Evolutionary conservation across 2,888 invertebrate genomes (phyloP).

Genomic region (Cecidostiba fungosa): DNA sequence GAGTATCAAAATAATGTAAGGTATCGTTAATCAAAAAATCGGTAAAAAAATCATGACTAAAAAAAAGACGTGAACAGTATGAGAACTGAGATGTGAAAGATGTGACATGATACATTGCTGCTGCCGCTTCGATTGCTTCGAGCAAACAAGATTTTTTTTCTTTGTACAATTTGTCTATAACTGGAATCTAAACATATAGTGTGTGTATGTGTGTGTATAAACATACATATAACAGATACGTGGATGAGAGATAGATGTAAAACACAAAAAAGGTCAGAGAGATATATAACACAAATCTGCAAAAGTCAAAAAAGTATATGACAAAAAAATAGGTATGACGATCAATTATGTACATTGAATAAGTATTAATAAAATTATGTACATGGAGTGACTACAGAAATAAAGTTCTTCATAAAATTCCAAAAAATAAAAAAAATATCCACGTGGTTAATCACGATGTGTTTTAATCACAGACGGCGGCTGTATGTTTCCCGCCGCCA

Average conservation of each 20-base stretch:
- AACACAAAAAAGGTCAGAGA: slow-evolving; percentile 48
- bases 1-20: not conserved
- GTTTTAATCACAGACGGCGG: slow-evolving; percentile 62
- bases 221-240: slow-evolving; percentile 43
- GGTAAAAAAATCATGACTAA: not conserved
- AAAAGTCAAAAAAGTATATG: slow-evolving; percentile 36
- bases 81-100: slow-evolving; percentile 21
- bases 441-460: slow-evolving; percentile 63
- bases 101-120: slow-evolving; percentile 29
- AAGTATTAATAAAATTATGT: slow-evolving; percentile 45
- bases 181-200: slow-evolving; percentile 46
- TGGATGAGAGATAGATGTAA: slow-evolving; percentile 38
- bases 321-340: slow-evolving; percentile 21
- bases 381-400: slow-evolving; percentile 41
- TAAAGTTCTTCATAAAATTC: slow-evolving; percentile 23
- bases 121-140: slow-evolving; percentile 63
- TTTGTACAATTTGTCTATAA: slow-evolving; percentile 53
- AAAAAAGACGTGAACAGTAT: not conserved
- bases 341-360: slow-evolving; percentile 43
- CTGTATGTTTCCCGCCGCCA: slow-evolving; percentile 28
- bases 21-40: slow-evolving; percentile 20
- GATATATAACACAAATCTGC: slow-evolving; percentile 55
- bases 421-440: slow-evolving; percentile 16
- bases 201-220: not conserved
- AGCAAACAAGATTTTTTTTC: slow-evolving; percentile 29